Conservation (phyloP, 2,888 invertebrate genomes). For the Drepanosiphum platanoidis region DNA sequence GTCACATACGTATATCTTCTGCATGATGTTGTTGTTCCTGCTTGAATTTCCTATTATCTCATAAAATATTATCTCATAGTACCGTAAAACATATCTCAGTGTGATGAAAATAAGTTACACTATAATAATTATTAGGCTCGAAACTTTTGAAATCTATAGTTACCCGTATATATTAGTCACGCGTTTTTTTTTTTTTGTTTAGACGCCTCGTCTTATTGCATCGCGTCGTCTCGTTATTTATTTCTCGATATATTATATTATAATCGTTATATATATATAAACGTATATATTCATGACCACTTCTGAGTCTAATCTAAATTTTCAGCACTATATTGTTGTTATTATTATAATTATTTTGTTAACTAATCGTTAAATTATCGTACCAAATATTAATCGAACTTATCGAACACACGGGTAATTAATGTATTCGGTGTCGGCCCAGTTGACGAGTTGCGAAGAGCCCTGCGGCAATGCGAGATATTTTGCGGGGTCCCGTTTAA, state of each 20-base stretch:
- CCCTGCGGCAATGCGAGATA: no score
- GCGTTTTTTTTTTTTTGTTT: background rate
- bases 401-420: no score
- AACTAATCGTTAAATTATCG: no score
- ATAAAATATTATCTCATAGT: background rate
- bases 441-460: no score
- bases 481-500: no score
- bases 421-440: no score
- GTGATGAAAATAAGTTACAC: slow-evolving; percentile 41
- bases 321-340: background rate
- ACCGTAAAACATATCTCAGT: slow-evolving; percentile 49
- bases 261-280: background rate
- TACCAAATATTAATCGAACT: no score
- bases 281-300: background rate
- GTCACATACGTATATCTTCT: background rate
- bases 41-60: background rate
- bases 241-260: no score
- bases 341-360: background rate
- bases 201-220: background rate
- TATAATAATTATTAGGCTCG: background rate
- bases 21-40: no score
- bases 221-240: background rate
- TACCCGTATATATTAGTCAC: slow-evolving; percentile 2
- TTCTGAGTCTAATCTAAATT: background rate
- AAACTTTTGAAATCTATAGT: slow-evolving; percentile 37